These are phyloP conservation scores for Nyctibius bracteatus DNA, from an alignment of 2,113 vertebrate genomes.

Conservation along the genomic window DNA sequence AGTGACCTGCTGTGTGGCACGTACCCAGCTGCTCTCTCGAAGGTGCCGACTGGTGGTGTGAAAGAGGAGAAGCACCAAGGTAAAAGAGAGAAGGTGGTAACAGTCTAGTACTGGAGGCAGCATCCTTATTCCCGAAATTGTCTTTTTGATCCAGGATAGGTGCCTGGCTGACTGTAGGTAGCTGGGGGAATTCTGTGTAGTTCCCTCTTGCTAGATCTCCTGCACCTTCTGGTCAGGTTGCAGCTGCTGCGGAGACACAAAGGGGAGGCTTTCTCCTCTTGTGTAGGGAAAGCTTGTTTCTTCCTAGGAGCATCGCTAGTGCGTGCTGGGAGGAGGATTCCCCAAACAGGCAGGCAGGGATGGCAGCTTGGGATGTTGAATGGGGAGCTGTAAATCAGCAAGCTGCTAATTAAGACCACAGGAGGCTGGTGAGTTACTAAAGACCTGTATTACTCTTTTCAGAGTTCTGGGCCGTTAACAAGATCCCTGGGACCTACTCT, in stretches of 20 bases:
- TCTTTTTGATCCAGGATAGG: background rate
- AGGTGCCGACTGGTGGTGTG: background rate
- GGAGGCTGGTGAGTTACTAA: constrained; percentile 40
- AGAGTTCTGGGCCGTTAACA: constrained; percentile 14
- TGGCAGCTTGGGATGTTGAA: background rate
- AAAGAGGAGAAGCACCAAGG: background rate
- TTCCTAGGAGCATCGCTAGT: background rate
- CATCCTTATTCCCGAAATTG: background rate
- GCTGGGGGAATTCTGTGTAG: background rate
- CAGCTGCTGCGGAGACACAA: constrained; percentile 20
- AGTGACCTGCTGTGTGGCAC: background rate
- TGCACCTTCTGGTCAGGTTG: background rate
- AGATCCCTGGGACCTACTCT: background rate
- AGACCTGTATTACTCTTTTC: constrained; percentile 22
- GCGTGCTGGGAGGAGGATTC: constrained; percentile 42
- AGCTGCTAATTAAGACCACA: constrained; percentile 59
- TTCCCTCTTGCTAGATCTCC: background rate
- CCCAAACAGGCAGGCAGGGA: constrained; percentile 30
- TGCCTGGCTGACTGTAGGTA: background rate
- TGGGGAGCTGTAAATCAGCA: constrained; percentile 49
- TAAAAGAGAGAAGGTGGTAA: background rate
- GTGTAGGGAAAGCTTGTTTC: background rate
- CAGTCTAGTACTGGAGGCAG: background rate
- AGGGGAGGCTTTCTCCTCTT: background rate
- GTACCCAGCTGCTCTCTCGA: background rate